Base-by-base conservation (phyloP, 1,140 invertebrate genomes). In the Araneus ventricosus region DNA sequence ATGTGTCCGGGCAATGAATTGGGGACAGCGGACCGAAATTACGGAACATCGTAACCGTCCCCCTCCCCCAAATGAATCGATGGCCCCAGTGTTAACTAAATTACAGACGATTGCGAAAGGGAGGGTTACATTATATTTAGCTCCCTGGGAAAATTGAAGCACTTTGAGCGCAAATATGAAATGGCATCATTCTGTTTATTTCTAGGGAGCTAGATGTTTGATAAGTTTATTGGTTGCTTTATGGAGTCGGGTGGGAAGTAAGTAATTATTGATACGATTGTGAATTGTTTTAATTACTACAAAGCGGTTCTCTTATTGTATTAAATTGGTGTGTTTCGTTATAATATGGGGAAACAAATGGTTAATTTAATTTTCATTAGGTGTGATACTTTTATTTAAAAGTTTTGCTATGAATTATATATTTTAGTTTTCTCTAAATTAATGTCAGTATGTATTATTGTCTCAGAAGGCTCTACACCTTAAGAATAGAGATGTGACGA, bases 81-180 rank as follows among this genome's bases (percentile, higher is more conserved):
- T 75, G 70, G 30, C 30, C 63, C 10, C 70, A 34, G 37, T 37
- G 70, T 75, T 75, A 75, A 75, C 70, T 75, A 75, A 75, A 75
- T 75, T 75, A 37, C 27, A 75, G 30, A 27, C 70, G 17, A 37
- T 37, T 75, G 70, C 17, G 17, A 27, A 17, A 17, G 34, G 34
- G 70, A 4, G 34, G 70, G 70, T 75, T 34, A 20, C 17, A 37
- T 75, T 75, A 37, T 75, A 75, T 67, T 67, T 67, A 67, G n/a
- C n/a, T 75, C 30, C 45, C 45, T 37, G 30, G 70, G 30, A 75
- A 75, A 75, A 30, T 75, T 30, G 30, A 34, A 75, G 34, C 70
- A 37, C 2, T 52, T 67, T 75, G 70, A 75, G 70, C 4, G 30
- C 34, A 75, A 75, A 75, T 75, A 75, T 75, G 70, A 75, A 75